Base-by-base conservation (phyloP, 2,888 invertebrate genomes). In the Parasteatoda lunata region DNA sequence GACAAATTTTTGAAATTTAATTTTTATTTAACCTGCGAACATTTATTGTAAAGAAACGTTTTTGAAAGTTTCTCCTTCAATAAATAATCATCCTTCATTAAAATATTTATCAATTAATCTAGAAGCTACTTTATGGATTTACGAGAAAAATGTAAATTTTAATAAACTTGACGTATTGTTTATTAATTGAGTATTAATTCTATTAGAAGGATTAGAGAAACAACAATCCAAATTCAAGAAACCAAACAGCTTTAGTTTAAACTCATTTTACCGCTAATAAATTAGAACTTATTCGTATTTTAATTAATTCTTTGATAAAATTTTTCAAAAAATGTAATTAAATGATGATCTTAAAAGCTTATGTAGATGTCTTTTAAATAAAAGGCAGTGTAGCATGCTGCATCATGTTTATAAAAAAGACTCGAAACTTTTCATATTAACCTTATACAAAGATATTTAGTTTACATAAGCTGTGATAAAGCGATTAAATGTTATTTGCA, bases 401-500 rank as follows among this genome's bases (percentile, higher is more conserved):
- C 13, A 4, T 59, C 59, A 70, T 59, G 78, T 78, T 70, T 59
- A 54, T 69, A 69, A 47, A 69, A 11, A 45, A 47, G 13, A 13
- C 69, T 59, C 7, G 45, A 69, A 54, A 70, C 54, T 78, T 69
- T 78, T 70, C 65, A 70, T 70, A 45, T 70, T 5, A 45, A n/a
- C 13, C 11, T 45, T 66, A 77, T 45, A 30, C 59, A 59, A 11
- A 15, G 75, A 59, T 45, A 45, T 70, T 78, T 71, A 48, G 70
- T 59, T 49, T 47, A 30, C 11, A 59, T 54, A 15, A 47, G n/a
- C 52, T 45, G 30, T 48, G 70, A 78, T 70, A 70, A 78, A 78
- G 54, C 70, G 78, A 78, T 78, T 78, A 78, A 78, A 71, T 51
- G 70, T 30, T 79, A 64, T 79, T 79, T 79, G 79, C 64, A 71